Evolutionary conservation across 2,113 vertebrate genomes (phyloP).

Genomic region (Cisticola juncidis): DNA sequence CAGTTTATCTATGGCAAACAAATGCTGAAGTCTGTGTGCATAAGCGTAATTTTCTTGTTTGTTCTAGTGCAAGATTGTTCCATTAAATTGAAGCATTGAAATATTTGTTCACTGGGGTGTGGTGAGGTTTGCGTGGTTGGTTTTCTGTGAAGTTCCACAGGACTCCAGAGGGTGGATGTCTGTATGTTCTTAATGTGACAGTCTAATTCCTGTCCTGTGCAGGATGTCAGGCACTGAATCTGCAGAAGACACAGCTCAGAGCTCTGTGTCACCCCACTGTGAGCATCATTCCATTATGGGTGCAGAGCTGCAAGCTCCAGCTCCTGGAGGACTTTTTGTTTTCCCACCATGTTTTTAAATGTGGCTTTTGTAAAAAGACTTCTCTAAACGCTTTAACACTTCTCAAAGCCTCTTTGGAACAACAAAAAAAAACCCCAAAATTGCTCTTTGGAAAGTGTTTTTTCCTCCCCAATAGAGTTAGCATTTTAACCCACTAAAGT

Average conservation of each 20-base stretch:
- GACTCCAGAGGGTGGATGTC: background rate
- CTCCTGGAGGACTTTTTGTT: background rate
- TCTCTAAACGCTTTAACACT: background rate
- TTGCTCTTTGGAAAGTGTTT: background rate
- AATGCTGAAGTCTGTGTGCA: background rate
- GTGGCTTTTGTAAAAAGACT: background rate
- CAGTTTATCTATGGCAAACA: background rate
- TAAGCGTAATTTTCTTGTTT: background rate
- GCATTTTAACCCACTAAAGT: background rate
- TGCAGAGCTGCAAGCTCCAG: background rate
- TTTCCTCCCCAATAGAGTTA: background rate
- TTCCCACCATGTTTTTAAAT: background rate
- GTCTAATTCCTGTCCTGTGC: background rate
- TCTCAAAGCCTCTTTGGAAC: background rate
- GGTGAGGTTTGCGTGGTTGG: background rate
- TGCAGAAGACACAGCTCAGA: background rate
- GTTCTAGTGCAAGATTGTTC: background rate
- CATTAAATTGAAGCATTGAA: background rate
- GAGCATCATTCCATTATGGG: background rate
- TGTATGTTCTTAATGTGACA: background rate
- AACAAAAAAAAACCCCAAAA: background rate
- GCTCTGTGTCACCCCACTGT: background rate
- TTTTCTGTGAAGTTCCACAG: background rate
- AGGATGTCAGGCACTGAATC: background rate
- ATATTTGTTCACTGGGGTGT: background rate